Evolutionary conservation across 2,797 vertebrate species (phyloP).

Genomic region (Geotria australis): DNA sequence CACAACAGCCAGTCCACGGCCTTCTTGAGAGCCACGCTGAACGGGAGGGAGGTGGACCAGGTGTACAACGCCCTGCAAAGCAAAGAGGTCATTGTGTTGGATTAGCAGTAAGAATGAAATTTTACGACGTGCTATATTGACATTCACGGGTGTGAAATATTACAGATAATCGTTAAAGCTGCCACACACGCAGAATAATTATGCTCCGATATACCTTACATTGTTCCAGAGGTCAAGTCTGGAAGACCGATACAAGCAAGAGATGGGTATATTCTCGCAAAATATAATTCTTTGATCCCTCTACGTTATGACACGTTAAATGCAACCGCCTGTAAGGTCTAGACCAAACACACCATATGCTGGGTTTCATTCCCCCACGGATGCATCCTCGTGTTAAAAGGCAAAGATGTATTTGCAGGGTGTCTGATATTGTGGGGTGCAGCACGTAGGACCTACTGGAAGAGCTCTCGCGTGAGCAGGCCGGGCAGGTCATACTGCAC

Average conservation of each 20-base stretch:
- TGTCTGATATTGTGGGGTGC: neutral
- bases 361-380: too few species aligned
- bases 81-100: neutral
- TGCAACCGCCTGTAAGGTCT: neutral
- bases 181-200: neutral
- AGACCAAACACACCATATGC: neutral
- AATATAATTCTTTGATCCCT: too few species aligned
- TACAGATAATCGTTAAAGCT: neutral
- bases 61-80: constrained; percentile 44
- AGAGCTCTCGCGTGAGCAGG: constrained; percentile 57
- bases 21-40: constrained; percentile 86
- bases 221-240: too few species aligned
- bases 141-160: neutral
- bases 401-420: too few species aligned
- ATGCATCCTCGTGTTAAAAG: too few species aligned
- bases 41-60: constrained; percentile 93
- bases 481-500: constrained; percentile 80
- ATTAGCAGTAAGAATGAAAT: neutral
- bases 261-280: too few species aligned
- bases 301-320: too few species aligned
- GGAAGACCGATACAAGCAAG: too few species aligned
- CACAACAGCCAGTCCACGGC: constrained; percentile 90
- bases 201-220: too few species aligned
- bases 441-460: constrained; percentile 40
- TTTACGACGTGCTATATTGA: neutral